Conservation (phyloP, 2,113 vertebrate genomes). For the Marmota flaviventris region DNA sequence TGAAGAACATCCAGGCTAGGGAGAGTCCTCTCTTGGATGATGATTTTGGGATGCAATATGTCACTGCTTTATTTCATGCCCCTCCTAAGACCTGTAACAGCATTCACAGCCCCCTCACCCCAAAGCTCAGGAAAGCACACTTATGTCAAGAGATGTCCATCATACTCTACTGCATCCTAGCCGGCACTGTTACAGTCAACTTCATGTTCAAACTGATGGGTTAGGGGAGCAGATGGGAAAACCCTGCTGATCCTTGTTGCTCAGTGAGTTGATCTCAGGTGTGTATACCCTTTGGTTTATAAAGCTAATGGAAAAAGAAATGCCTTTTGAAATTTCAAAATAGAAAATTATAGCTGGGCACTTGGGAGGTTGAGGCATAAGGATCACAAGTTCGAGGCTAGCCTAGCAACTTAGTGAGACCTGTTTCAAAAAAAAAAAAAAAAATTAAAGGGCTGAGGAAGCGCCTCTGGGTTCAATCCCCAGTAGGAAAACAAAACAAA, state of each 20-base stretch:
- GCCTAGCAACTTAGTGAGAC: too few species aligned
- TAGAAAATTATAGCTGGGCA: neutral
- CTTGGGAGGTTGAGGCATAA: too few species aligned
- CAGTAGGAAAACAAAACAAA: too few species aligned
- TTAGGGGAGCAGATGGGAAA: neutral
- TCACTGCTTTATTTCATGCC: neutral
- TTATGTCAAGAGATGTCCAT: fast-evolving
- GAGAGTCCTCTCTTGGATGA: neutral
- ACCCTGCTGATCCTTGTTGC: neutral
- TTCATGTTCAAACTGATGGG: neutral
- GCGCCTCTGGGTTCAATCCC: too few species aligned
- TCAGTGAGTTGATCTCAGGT: neutral
- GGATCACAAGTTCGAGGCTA: too few species aligned
- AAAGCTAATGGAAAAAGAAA: slow-evolving; percentile 1
- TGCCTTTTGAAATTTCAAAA: neutral
- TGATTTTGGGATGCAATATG: neutral
- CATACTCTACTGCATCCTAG: neutral
- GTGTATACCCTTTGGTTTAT: neutral
- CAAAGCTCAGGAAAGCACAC: neutral
- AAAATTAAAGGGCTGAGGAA: too few species aligned
- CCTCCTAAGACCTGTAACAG: neutral
- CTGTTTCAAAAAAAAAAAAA: too few species aligned
- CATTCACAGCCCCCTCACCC: neutral
- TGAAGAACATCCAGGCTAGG: neutral
- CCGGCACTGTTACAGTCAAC: neutral